Conservation (phyloP, 2,888 invertebrate species). For the Hesperia comma region DNA sequence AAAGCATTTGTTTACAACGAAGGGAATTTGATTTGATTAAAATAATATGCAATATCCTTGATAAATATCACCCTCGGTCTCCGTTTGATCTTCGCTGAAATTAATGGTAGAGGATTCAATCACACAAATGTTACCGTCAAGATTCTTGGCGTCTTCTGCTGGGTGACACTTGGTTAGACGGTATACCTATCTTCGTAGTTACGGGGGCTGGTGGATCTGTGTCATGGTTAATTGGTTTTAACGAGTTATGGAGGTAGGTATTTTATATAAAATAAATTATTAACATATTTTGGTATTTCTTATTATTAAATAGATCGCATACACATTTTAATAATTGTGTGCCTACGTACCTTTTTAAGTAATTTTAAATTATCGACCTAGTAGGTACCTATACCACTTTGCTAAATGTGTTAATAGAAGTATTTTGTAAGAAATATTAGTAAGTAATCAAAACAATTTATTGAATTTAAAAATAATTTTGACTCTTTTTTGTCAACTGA, state of each 20-base stretch:
- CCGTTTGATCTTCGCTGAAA: slow-evolving; percentile 82
- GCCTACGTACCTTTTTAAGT: no score
- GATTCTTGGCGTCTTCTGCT: slow-evolving; percentile 57
- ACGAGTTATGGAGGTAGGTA: not conserved
- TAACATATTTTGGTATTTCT: not conserved
- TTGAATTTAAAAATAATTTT: no score
- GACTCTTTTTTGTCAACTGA: no score
- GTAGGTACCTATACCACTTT: no score
- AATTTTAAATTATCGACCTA: no score
- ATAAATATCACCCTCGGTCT: slow-evolving; percentile 84
- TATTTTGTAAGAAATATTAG: no score
- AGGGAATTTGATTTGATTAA: slow-evolving; percentile 85
- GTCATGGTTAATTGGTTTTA: slow-evolving; percentile 3
- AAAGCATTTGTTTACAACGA: slow-evolving; percentile 84
- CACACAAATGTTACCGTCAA: slow-evolving; percentile 73
- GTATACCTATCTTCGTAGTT: no score
- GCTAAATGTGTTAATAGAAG: no score
- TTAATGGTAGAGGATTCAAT: slow-evolving; percentile 83
- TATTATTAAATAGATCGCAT: not conserved
- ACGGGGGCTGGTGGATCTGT: not conserved
- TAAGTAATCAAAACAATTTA: no score
- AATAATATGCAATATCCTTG: slow-evolving; percentile 85
- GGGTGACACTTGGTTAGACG: slow-evolving; percentile 23
- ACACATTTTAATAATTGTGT: no score
- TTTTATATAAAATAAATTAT: not conserved